Evolutionary conservation across 2,888 invertebrate genomes (phyloP).

Genomic region (Leptinotarsa peninsularis): DNA sequence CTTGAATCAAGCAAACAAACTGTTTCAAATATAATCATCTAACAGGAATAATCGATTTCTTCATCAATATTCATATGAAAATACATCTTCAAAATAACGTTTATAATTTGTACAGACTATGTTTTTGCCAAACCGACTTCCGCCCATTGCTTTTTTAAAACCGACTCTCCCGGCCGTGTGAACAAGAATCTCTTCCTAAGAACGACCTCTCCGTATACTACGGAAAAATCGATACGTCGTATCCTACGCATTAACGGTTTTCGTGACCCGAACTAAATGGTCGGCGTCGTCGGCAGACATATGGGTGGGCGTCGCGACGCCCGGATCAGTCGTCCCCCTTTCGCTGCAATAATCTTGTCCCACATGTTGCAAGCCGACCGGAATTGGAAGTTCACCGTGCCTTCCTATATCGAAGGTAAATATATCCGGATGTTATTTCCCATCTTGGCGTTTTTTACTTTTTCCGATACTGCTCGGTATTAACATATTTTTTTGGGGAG

Average conservation of each 20-base stretch:
- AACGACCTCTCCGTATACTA: background rate
- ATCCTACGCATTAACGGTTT: conserved; percentile 25
- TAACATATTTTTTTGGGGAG: background rate
- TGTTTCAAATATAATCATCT: no score
- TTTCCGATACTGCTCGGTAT: background rate
- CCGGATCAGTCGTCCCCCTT: conserved; percentile 3
- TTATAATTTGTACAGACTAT: no score
- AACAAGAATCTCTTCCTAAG: background rate
- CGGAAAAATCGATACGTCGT: conserved; percentile 18
- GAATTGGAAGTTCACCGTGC: conserved; percentile 31
- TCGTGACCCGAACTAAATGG: conserved; percentile 29
- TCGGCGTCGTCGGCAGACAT: conserved; percentile 4
- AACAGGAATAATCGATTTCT: no score
- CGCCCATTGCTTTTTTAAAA: background rate
- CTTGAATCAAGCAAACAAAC: no score
- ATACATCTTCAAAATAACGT: no score
- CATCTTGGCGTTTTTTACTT: background rate
- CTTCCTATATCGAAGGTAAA: conserved; percentile 31
- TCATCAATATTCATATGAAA: no score
- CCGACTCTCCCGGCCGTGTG: background rate
- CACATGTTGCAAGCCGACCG: conserved; percentile 19
- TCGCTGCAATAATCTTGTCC: conserved; percentile 28
- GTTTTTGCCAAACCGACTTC: background rate
- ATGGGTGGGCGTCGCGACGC: conserved; percentile 31
- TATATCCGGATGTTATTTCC: conserved; percentile 28